Base-by-base conservation (phyloP, 2,888 invertebrate genomes). In the Oligia fasciuncula region DNA sequence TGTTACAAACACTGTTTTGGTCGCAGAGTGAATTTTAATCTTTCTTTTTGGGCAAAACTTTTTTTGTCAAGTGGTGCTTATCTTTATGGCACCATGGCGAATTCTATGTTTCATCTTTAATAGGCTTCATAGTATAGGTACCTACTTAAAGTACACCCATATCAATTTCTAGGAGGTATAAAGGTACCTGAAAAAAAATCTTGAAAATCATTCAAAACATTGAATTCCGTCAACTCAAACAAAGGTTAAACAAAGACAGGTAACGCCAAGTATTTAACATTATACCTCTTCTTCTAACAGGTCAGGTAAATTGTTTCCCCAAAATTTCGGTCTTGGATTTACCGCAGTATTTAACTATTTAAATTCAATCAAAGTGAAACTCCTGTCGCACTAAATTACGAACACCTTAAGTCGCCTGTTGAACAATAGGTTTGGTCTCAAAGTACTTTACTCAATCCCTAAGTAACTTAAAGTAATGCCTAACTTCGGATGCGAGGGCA, bases 381-480 rank as follows among this genome's bases (percentile, higher is more conserved):
- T 90, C 88, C 77, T 86, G 86, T 88, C 83, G 76, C 86, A 81
- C 85, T 54, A 91, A 92, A 91, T 93, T 92, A 90, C 87, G 88
- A 89, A 89, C 89, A 92, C 90, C 90, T 91, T 91, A 92, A 93
- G 91, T 91, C 90, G 89, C 88, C 90, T 92, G 91, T 91, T 91
- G 77, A 93, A 94, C 93, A 93, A 94, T 93, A 92, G 91, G 91
- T 92, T 92, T 84, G 82, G 85, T 89, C 90, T 89, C 90, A 89
- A 91, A 93, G 90, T 91, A 90, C 90, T 93, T 91, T 91, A 93
- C 91, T 92, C 88, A 88, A 91, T 91, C 91, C 87, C 88, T 91
- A 90, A 94, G 91, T 91, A 92, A 92, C 87, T 92, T 91, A 83
- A 90, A 90, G 90, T 91, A 92, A 92, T 92, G 91, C 91, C 91